phyloP scores from a whole-genome alignment of 2,113 vertebrate species.

The Ranitomeya variabilis region DNA sequence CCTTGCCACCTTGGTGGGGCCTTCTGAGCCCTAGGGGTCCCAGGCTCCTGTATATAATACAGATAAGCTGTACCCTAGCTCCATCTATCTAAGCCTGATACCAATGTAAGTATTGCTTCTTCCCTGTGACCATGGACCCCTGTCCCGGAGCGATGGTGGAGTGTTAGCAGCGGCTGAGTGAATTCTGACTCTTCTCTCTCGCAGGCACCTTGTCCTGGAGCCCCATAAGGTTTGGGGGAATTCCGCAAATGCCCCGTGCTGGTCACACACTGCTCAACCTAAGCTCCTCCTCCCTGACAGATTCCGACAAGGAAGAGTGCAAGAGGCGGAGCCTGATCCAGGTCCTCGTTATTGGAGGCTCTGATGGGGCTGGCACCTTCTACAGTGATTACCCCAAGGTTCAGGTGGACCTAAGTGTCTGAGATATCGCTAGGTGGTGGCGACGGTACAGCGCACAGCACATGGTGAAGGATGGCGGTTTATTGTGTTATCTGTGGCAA shows the following conservation, averaged over 20 bases:
- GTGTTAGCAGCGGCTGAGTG: background rate
- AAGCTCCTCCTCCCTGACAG: conserved; percentile 54
- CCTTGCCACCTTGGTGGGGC: too few species aligned
- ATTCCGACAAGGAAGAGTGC: conserved; percentile 62
- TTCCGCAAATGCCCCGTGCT: conserved; percentile 76
- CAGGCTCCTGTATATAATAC: too few species aligned
- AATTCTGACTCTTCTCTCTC: conserved; percentile 35
- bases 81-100: too few species aligned
- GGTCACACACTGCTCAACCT: conserved; percentile 80
- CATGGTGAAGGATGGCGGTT: background rate
- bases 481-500: background rate
- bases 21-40: too few species aligned
- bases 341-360: conserved; percentile 82
- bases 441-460: too few species aligned
- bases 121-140: background rate
- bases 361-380: conserved; percentile 77
- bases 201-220: conserved; percentile 82
- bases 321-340: conserved; percentile 62
- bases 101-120: too few species aligned
- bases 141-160: background rate
- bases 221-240: conserved; percentile 68
- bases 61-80: too few species aligned
- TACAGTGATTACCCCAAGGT: conserved; percentile 78
- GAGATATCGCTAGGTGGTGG: background rate
- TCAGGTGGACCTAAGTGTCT: conserved; percentile 56